Base-by-base conservation (phyloP, 2,113 vertebrate genomes). In the Antechinus stuartii region DNA sequence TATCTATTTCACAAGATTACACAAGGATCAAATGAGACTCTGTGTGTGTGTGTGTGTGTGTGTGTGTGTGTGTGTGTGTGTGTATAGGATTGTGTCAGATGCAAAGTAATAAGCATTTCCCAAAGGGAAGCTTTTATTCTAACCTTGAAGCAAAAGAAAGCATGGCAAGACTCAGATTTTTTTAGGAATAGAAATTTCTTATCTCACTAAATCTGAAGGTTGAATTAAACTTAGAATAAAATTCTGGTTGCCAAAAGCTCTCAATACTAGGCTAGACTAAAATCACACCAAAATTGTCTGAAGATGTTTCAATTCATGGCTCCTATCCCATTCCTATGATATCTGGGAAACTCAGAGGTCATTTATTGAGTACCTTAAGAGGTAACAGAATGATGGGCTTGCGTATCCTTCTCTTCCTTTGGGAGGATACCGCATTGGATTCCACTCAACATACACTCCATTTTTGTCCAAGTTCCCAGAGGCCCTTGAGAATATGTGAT, bases 381-480 rank as follows among this genome's bases (percentile, higher is more conserved):
- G 93, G 95, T 22, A 47, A n/a, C 27, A 54, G 30, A 93, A 93
- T 92, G 91, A 95, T 94, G 94, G 96, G 50, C 35, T 53, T 93
- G 90, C 90, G 90, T 89, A 89, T 90, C 93, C 91, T 92, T 93
- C 93, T 93, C 89, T 94, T 94, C 95, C 95, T 96, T 92, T 1
- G 50, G 91, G 93, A 97, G 92, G 95, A 93, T 24, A 57, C 49
- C 93, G 92, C 91, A 93, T 92, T 91, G n/a, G 95, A 97, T 94
- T 97, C 93, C 91, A 95, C 94, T 96, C 94, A 94, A 95, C 89
- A 92, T 91, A 89, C 61, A 96, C 94, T 97, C 95, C 96, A 97
- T 97, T 97, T 96, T 96, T n/a, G 0, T 94, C 91, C 92, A 97
- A 93, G 90, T 97, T 97, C 95, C 96, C 97, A 96, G 94, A 97